Percentiles rank a stretch among this genome's conserved stretches.
These are phyloP conservation scores for Zophobas atratus DNA, from an alignment of 1,140 invertebrate species.

Conservation along the genomic window DNA sequence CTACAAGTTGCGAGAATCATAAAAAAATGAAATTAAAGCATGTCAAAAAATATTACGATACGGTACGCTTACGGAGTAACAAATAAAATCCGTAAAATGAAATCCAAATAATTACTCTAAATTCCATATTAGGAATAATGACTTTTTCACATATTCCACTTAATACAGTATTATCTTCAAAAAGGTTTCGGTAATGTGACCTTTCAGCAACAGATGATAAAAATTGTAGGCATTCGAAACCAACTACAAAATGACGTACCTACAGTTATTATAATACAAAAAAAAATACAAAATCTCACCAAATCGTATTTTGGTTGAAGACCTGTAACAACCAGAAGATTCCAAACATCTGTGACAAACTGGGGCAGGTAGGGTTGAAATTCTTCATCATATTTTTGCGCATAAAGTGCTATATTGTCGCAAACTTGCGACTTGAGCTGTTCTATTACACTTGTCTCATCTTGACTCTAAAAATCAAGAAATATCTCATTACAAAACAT, in stretches of 20 bases:
- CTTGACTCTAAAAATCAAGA: slow-evolving; percentile 77
- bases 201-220: slow-evolving; percentile 94
- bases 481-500: slow-evolving; percentile 12
- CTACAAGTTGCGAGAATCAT: too few species aligned
- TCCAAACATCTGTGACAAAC: slow-evolving; percentile 96
- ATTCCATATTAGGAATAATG: slow-evolving; percentile 98
- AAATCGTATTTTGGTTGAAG: slow-evolving; percentile 92
- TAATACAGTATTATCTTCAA: slow-evolving; percentile 89
- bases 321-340: slow-evolving; percentile 87
- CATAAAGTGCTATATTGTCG: slow-evolving; percentile 95
- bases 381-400: slow-evolving; percentile 98
- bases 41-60: too few species aligned
- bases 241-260: slow-evolving; percentile 74
- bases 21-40: too few species aligned
- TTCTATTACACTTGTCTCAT: slow-evolving; percentile 92
- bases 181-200: slow-evolving; percentile 88
- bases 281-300: slow-evolving; percentile 70
- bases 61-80: too few species aligned
- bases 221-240: slow-evolving; percentile 98
- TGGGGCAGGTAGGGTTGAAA: slow-evolving; percentile 89
- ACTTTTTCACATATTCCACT: slow-evolving; percentile 97
- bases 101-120: slow-evolving; percentile 77
- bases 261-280: slow-evolving; percentile 37
- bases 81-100: slow-evolving; percentile 29
- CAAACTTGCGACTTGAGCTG: slow-evolving; percentile 95